Evolutionary conservation across 2,113 vertebrate genomes (phyloP).

Genomic region (Diadophis punctatus): DNA sequence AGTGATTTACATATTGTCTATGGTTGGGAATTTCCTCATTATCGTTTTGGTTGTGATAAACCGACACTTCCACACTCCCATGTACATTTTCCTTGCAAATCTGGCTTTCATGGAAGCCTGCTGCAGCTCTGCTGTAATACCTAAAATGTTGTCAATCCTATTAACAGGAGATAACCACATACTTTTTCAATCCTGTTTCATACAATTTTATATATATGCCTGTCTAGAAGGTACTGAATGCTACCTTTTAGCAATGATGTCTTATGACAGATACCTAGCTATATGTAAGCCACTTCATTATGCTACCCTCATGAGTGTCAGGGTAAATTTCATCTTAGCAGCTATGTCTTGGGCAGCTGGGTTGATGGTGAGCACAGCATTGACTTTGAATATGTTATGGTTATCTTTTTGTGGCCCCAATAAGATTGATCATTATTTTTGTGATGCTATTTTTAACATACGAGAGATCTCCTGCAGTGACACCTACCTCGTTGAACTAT

Average conservation of each 20-base stretch:
- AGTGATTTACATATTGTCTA: background rate
- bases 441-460: background rate
- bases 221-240: background rate
- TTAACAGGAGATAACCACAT: background rate
- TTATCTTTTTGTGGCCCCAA: constrained; percentile 7
- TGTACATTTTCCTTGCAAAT: constrained; percentile 43
- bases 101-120: constrained; percentile 31
- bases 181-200: background rate
- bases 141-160: constrained; percentile 11
- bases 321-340: background rate
- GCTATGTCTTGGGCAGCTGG: background rate
- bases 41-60: constrained; percentile 3
- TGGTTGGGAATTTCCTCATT: constrained; percentile 20
- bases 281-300: constrained; percentile 14
- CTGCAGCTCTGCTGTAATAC: constrained; percentile 28
- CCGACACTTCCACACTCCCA: constrained; percentile 26
- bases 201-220: background rate
- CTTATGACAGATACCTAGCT: constrained; percentile 2
- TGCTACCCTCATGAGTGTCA: background rate
- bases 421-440: constrained; percentile 5
- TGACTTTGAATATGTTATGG: background rate
- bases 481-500: background rate
- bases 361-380: background rate
- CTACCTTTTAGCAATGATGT: constrained; percentile 4
- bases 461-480: constrained; percentile 3